Evolutionary conservation across 2,888 invertebrate species (phyloP), one percentile per base, ranked within the genome.

Genomic region (Xestia rhomboidea): DNA sequence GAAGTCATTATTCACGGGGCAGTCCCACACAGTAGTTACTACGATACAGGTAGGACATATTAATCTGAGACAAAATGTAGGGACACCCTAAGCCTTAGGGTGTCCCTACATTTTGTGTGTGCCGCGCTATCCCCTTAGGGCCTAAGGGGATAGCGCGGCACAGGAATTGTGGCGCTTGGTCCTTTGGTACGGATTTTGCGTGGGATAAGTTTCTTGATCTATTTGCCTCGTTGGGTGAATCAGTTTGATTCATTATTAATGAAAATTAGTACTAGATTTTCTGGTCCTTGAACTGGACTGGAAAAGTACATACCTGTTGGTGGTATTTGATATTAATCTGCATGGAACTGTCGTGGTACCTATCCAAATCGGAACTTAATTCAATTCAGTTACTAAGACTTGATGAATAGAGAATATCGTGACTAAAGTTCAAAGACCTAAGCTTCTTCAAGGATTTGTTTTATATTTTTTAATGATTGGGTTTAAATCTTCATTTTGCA

Each of bases 21-120:
- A 73, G 69, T 81, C 82, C 73, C 70, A 82, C 79, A 87, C 76
- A 78, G 85, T 87, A 87, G 85, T 87, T 85, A 87, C 85, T 73
- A 13, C 41, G 38, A 69, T 49, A 70, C 38, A 57, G 71, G 74
- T 81, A 85, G 66, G 76, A 85, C 82, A 75, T 85, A 85, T 85
- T 85, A 87, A 85, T 87, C 79, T 71, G 76, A 76, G 75, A 82
- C 82, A 78, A 79, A 87, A 87, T 85, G 85, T 77, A 75, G 73
- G 72, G 74, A 67, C 70, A 82, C 85, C 86, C 82, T 73, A n/a
- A n/a, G n/a, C n/a, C n/a, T n/a, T n/a, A n/a, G n/a, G n/a, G n/a
- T n/a, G n/a, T n/a, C n/a, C n/a, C n/a, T n/a, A n/a, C n/a, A n/a
- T n/a, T n/a, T n/a, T n/a, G n/a, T n/a, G n/a, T n/a, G n/a, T n/a